phyloP scores from a whole-genome alignment of 2,113 vertebrate genomes.

The Hydrolagus affinis region DNA sequence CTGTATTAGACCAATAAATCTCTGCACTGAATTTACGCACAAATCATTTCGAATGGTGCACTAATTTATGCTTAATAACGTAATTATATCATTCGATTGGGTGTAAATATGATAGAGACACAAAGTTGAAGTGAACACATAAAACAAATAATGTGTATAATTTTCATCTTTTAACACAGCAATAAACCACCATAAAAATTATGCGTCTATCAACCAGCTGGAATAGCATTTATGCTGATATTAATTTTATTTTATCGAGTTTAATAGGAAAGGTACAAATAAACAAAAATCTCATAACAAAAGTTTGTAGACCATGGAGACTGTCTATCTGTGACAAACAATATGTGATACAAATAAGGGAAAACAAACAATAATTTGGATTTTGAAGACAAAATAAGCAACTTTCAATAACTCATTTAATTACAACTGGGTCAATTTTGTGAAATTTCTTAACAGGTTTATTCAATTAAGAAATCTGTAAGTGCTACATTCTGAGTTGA shows the following conservation, averaged over 20 bases:
- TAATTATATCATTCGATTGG: not conserved
- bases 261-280: not conserved
- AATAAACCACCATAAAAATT: not conserved
- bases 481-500: no score
- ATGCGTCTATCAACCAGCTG: not conserved
- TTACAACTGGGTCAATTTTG: no score
- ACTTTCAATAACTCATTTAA: no score
- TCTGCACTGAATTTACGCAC: not conserved
- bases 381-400: no score
- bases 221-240: not conserved
- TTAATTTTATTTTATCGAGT: slow-evolving; percentile 12
- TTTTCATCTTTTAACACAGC: not conserved
- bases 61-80: not conserved
- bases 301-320: not conserved
- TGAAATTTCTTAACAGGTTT: no score
- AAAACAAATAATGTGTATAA: not conserved
- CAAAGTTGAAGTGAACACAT: not conserved
- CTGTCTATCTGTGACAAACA: not conserved
- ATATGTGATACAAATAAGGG: not conserved
- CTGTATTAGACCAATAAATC: not conserved
- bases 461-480: no score
- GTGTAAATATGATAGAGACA: not conserved
- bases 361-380: not conserved
- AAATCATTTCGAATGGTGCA: not conserved
- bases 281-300: not conserved